These are phyloP conservation scores for Notospermus geniculatus DNA, from an alignment of 1,140 invertebrate species.

Conservation along the genomic window DNA sequence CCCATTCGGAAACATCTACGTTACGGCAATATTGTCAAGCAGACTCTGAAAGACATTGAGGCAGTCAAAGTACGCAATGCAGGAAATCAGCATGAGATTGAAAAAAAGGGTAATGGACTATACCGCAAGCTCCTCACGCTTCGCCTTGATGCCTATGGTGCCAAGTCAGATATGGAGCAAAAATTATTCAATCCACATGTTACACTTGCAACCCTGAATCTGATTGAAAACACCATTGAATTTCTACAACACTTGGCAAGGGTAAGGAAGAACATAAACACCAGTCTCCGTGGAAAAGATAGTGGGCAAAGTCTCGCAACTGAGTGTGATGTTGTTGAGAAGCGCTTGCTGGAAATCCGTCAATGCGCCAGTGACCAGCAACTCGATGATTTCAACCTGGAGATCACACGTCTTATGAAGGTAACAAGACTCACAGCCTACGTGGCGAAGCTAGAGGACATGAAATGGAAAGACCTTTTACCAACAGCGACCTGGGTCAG, in stretches of 20 bases:
- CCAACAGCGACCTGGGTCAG: not conserved
- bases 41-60: too few relatives aligned
- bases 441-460: not conserved
- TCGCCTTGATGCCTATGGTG: not conserved
- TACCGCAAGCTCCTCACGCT: not conserved
- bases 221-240: slow-evolving; percentile 9
- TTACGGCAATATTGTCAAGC: too few relatives aligned
- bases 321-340: not conserved
- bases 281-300: not conserved
- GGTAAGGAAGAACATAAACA: not conserved
- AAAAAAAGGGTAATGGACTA: not conserved
- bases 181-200: not conserved
- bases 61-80: too few relatives aligned
- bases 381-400: not conserved
- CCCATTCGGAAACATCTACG: too few relatives aligned
- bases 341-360: not conserved
- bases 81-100: slow-evolving; percentile 20
- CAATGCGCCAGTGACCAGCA: slow-evolving; percentile 12
- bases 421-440: not conserved
- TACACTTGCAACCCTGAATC: not conserved
- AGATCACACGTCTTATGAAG: not conserved
- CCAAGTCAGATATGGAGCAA: not conserved
- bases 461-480: not conserved
- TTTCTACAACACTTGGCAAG: not conserved
- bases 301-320: not conserved